Evolutionary conservation across 2,797 vertebrate genomes (phyloP).

Genomic region (Kryptolebias ocellatus): DNA sequence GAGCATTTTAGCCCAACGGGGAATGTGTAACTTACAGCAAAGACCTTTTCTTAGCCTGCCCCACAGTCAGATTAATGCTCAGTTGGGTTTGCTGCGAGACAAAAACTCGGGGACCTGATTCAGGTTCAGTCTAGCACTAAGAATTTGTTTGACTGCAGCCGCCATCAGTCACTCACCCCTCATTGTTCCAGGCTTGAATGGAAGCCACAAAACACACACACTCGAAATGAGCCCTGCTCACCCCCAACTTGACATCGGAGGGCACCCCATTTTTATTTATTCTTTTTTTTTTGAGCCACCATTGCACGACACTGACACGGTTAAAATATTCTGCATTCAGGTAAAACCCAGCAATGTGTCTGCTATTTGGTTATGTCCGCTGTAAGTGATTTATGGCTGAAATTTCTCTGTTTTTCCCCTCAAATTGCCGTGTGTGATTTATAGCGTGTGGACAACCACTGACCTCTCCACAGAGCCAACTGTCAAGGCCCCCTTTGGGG

Average conservation of each 20-base stretch:
- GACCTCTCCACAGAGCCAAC: slow-evolving; percentile 47
- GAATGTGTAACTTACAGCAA: slow-evolving; percentile 30
- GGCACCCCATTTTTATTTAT: neutral
- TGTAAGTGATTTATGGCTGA: slow-evolving; percentile 47
- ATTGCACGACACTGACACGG: slow-evolving; percentile 5
- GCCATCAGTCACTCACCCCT: slow-evolving; percentile 74
- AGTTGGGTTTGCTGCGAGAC: slow-evolving; percentile 44
- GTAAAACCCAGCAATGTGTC: slow-evolving; percentile 15
- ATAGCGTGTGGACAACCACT: slow-evolving; percentile 44
- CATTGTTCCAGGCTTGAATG: slow-evolving; percentile 49
- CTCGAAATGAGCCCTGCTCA: neutral
- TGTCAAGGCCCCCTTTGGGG: slow-evolving; percentile 35
- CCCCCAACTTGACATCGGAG: slow-evolving; percentile 17
- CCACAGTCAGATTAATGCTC: slow-evolving; percentile 47
- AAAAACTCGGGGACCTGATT: slow-evolving; percentile 42
- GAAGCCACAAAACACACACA: slow-evolving; percentile 36
- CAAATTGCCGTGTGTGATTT: slow-evolving; percentile 58
- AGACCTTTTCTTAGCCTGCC: slow-evolving; percentile 26
- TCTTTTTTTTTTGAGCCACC: slow-evolving; percentile 3
- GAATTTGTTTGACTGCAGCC: slow-evolving; percentile 65
- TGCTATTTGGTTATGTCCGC: slow-evolving; percentile 28
- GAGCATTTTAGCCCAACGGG: slow-evolving; percentile 39
- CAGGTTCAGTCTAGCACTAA: slow-evolving; percentile 47
- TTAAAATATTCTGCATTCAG: slow-evolving; percentile 18
- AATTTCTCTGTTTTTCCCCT: slow-evolving; percentile 50